A percentile compares a stretch with the other conserved stretches of the same genome.
phyloP scores from a whole-genome alignment of 2,113 vertebrate genomes.

The Girardinichthys multiradiatus region DNA sequence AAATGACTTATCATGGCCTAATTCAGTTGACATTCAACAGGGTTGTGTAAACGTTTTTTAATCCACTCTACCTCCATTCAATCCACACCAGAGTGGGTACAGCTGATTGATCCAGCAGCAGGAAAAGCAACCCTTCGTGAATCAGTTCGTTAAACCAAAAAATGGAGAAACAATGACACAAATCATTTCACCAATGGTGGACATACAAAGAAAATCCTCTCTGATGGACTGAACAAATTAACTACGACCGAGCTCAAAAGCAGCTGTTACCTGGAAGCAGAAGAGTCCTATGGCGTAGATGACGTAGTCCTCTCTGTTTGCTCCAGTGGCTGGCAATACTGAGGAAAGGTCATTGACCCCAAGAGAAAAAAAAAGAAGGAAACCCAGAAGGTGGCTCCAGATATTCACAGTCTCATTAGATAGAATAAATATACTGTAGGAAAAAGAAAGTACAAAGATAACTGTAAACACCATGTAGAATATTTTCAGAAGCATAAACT shows the following conservation, averaged over 20 bases:
- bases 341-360: constrained; percentile 90
- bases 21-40: background rate
- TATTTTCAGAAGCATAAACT: background rate
- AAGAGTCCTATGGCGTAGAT: constrained; percentile 95
- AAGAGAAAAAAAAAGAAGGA: constrained; percentile 91
- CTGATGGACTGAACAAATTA: background rate
- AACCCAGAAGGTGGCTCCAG: constrained; percentile 97
- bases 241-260: background rate
- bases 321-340: constrained; percentile 88
- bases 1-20: background rate
- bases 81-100: constrained; percentile 46
- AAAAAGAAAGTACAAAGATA: background rate
- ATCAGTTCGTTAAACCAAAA: constrained; percentile 5
- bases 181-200: background rate
- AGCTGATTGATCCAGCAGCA: constrained; percentile 38
- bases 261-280: constrained; percentile 91
- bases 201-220: background rate
- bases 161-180: background rate
- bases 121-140: constrained; percentile 35
- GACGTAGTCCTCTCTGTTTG: constrained; percentile 93
- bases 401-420: constrained; percentile 99
- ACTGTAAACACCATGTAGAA: background rate
- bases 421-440: constrained; percentile 90
- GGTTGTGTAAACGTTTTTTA: background rate
- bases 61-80: background rate